Evolutionary conservation across 1,140 invertebrate species (phyloP), one percentile per base, ranked within the genome.

Genomic region (Aphis gossypii): DNA sequence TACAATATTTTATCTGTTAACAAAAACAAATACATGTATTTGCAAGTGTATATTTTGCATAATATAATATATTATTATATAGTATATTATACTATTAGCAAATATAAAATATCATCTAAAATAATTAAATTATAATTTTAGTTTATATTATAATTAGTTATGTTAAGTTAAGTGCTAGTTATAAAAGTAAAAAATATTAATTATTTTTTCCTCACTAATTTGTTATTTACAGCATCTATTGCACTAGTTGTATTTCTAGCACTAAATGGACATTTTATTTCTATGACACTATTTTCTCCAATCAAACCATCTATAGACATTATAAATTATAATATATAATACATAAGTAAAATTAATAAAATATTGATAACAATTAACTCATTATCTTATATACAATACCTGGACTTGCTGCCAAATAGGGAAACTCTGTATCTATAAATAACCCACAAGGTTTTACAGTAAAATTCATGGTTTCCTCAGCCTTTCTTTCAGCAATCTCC

Each of bases 351-450:
- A n/a, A 48, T 88, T 4, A 88, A 83, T 83, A 38, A 83, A 35
- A 38, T 41, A 83, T 83, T 83, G 2, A 38, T 38, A 41, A 38
- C 21, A 83, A 23, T 23, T 82, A 38, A 83, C 20, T 23, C 21
- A 83, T n/a, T 76, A 76, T 76, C 68, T 76, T 83, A 83, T 83
- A 83, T 83, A 83, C 20, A 83, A 83, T 83, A 83, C 35, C 82
- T 83, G 38, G 82, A 41, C 82, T 83, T 38, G 82, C 38, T 41
- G 38, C 82, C 35, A 83, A 83, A 38, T 83, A 83, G n/a, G 82
- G 82, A 41, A 38, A 83, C 35, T 83, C 20, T 21, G n/a, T 35
- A 41, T 83, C 82, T 38, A 83, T 83, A 83, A 83, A 83, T 83
- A 83, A 83, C 0, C 82, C 82, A 83, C 82, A 83, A 35, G 68